These are phyloP conservation scores for Percopsis transmontana DNA, from an alignment of 2,113 vertebrate genomes.

Conservation along the genomic window DNA sequence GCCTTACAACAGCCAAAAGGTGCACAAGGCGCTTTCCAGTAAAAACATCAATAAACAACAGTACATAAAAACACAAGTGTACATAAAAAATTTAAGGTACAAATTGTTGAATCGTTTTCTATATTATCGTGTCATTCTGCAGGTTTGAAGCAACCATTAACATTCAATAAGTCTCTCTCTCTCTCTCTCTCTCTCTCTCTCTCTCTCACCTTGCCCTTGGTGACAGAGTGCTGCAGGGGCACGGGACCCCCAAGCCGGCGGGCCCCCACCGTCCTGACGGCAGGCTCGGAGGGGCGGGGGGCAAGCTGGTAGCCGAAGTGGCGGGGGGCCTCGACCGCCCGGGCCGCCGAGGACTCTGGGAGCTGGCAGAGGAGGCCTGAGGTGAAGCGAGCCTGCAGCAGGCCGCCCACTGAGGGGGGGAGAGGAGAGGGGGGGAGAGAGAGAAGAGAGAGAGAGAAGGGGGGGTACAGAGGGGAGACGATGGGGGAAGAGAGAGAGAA, in stretches of 20 bases:
- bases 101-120: too few relatives aligned
- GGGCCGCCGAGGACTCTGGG: constrained; percentile 52
- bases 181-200: too few relatives aligned
- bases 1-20: too few relatives aligned
- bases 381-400: constrained; percentile 85
- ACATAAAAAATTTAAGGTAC: too few relatives aligned
- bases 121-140: too few relatives aligned
- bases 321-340: not conserved
- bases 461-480: too few relatives aligned
- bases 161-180: too few relatives aligned
- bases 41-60: too few relatives aligned
- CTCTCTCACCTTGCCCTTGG: constrained; percentile 78
- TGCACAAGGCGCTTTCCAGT: too few relatives aligned
- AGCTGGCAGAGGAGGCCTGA: constrained; percentile 61
- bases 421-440: not conserved
- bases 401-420: constrained; percentile 74
- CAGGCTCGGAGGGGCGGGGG: constrained; percentile 66
- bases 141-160: too few relatives aligned
- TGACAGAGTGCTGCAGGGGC: constrained; percentile 82
- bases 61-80: too few relatives aligned
- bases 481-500: too few relatives aligned
- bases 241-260: constrained; percentile 83
- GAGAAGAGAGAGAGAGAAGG: not conserved
- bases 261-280: constrained; percentile 81
- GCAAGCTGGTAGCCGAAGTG: constrained; percentile 69